A percentile compares a stretch with the other conserved stretches of the same genome.
Evolutionary conservation across 2,888 invertebrate genomes (phyloP).

Genomic region (Polietes domitor): DNA sequence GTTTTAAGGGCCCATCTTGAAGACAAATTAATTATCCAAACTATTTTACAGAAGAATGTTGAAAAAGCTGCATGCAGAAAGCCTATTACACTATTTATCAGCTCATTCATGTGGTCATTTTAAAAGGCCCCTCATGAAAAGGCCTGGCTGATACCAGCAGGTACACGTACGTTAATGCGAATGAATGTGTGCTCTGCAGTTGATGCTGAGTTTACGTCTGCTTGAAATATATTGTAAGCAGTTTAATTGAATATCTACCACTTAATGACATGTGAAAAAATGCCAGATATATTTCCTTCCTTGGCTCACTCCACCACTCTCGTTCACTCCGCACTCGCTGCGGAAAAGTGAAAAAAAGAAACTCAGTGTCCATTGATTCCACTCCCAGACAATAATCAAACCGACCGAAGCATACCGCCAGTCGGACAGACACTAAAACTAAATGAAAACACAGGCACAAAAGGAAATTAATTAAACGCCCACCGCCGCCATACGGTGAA

Average conservation of each 20-base stretch:
- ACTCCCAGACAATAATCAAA: conserved; percentile 15
- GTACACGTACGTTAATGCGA: too few relatives aligned
- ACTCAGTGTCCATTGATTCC: background rate
- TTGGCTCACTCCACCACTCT: background rate
- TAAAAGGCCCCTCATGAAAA: too few relatives aligned
- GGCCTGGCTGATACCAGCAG: too few relatives aligned
- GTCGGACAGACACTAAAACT: conserved; percentile 30
- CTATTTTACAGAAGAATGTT: too few relatives aligned
- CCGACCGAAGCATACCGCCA: background rate
- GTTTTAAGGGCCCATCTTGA: too few relatives aligned
- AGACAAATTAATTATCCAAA: too few relatives aligned
- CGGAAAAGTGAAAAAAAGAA: background rate
- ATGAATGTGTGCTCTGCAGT: too few relatives aligned
- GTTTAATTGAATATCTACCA: conserved; percentile 40
- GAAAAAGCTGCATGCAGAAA: too few relatives aligned
- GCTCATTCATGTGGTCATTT: too few relatives aligned
- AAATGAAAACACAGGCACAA: conserved; percentile 2
- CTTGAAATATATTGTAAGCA: conserved; percentile 9
- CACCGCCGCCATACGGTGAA: background rate
- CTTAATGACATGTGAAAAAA: conserved; percentile 47
- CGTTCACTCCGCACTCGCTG: too few relatives aligned
- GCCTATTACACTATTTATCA: too few relatives aligned
- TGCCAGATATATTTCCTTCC: background rate
- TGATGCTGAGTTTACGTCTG: background rate
- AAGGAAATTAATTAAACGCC: conserved; percentile 17